Base-by-base conservation (phyloP, 2,797 vertebrate genomes). In the Dromococcyx pavoninus region DNA sequence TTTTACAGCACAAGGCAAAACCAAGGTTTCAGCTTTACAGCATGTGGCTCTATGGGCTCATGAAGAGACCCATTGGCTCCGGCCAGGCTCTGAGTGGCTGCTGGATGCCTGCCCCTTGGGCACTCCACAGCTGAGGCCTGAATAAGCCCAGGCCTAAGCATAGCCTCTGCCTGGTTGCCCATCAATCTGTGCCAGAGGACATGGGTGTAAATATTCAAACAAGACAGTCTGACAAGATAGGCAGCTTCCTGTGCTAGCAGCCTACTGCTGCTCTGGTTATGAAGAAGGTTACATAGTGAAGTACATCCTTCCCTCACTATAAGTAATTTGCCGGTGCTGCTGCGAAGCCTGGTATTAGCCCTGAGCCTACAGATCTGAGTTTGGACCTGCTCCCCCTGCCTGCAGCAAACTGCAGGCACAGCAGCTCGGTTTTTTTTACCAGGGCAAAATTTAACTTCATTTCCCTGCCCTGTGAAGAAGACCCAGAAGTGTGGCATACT, bases 111-210 rank as follows among this genome's bases (percentile, higher is more conserved):
- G 27, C 7, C 13, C 6, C 46, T 76, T 56, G 46, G 35, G 11
- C 5, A 30, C 21, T 24, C 14, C 32, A n/a, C 5, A 30, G 19
- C 8, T 2, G 1, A 10, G 25, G 13, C 13, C 14, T 23, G 70
- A 60, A 57, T 77, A 54, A 5, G 24, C 30, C 33, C 39, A 67
- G 18, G 5, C 39, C 32, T 39, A 30, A 48, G 60, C 0, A 1
- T 25, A 39, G 27, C 16, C 18, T 54, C 50, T 58, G 27, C 30
- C 73, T 43, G 30, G 13, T 28, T 71, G 53, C n/a, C 79, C 2
- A 0, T 5, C n/a, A 1, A 0, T 35, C 28, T 2, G 0, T 35
- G 5, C 35, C 35, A 24, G 35, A 30, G 41, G 22, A 54, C 21
- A 6, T 10, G 5, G 13, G 48, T 15, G 25, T 10, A 81, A 67